Percentiles rank a stretch among this genome's conserved stretches.
These are phyloP conservation scores for Camelus bactrianus DNA, from an alignment of 2,113 vertebrate species.

Conservation along the genomic window DNA sequence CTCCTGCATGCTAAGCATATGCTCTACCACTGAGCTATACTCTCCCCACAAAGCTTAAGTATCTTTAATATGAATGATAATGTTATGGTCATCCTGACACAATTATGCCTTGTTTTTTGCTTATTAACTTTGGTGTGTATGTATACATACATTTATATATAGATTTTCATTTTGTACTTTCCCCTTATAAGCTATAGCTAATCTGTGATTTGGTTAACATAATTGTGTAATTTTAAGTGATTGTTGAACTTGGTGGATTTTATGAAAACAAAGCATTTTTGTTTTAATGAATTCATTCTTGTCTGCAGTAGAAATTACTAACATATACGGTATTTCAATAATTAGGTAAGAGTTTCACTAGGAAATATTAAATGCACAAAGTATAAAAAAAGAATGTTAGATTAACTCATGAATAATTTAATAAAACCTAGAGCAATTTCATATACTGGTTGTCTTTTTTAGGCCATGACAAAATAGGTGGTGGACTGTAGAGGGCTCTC, in stretches of 20 bases:
- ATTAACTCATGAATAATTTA: constrained; percentile 76
- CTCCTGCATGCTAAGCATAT: no score
- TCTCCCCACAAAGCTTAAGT: constrained; percentile 18
- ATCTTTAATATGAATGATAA: constrained; percentile 41
- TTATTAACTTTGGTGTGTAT: not conserved
- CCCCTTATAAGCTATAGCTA: constrained; percentile 59
- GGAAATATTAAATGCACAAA: constrained; percentile 32
- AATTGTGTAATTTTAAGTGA: constrained; percentile 72
- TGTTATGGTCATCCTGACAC: constrained; percentile 3
- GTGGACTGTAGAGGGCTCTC: constrained; percentile 83
- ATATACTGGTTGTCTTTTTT: constrained; percentile 80
- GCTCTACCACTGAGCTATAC: no score
- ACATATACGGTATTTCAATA: not conserved
- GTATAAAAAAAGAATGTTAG: constrained; percentile 66
- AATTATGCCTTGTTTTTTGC: not conserved
- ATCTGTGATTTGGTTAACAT: constrained; percentile 75
- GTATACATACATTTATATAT: constrained; percentile 34
- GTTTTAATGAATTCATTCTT: constrained; percentile 76
- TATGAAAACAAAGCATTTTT: constrained; percentile 75
- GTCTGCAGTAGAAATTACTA: constrained; percentile 52
- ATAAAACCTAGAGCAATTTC: constrained; percentile 75
- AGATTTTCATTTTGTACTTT: constrained; percentile 54
- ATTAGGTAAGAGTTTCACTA: constrained; percentile 19
- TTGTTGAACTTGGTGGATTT: constrained; percentile 68
- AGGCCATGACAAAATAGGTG: constrained; percentile 80